Conservation (phyloP, 2,113 vertebrate genomes). For the Pelusios castaneus region DNA sequence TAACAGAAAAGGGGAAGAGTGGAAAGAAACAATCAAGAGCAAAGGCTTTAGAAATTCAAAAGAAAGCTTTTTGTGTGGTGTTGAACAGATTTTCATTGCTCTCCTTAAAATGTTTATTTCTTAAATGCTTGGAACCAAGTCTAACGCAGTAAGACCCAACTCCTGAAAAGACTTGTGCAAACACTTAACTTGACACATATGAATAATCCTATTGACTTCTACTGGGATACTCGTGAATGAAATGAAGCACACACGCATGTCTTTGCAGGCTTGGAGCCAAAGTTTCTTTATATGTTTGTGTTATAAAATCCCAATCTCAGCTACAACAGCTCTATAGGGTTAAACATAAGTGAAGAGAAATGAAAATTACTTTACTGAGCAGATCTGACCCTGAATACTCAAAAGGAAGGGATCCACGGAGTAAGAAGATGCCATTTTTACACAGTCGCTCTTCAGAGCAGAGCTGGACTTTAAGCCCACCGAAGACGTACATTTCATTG, state of each 20-base stretch:
- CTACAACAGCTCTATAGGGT: background rate
- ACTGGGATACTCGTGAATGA: background rate
- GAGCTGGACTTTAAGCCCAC: background rate
- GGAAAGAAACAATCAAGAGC: background rate
- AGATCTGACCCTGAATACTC: background rate
- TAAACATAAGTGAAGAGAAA: background rate
- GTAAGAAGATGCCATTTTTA: background rate
- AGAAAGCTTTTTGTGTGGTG: background rate
- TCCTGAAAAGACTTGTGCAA: background rate
- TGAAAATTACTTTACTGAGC: background rate
- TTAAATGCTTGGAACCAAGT: background rate
- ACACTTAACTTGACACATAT: background rate
- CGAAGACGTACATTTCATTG: background rate
- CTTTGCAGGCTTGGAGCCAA: background rate
- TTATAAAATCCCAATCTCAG: background rate
- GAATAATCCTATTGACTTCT: background rate
- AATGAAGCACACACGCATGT: background rate
- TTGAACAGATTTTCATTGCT: background rate
- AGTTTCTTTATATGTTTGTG: background rate
- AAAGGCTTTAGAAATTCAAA: background rate
- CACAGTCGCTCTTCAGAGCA: background rate
- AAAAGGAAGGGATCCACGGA: background rate
- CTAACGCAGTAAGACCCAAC: background rate
- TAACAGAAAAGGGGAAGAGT: background rate
- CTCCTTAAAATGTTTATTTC: background rate